Base-by-base conservation (phyloP, 2,888 invertebrate genomes). In the Copidosoma aretas region DNA sequence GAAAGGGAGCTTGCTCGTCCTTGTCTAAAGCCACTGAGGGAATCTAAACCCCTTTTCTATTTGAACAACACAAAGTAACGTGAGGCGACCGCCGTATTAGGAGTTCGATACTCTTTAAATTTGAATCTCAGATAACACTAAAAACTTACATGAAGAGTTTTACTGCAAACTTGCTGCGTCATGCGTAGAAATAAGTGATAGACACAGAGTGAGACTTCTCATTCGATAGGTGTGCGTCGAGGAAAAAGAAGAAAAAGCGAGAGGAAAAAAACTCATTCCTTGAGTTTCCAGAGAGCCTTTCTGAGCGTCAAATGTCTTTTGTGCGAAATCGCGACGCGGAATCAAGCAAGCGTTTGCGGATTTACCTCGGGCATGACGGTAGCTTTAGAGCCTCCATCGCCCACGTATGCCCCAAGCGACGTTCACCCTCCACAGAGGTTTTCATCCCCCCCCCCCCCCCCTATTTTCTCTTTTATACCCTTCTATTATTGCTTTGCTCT, bases 51-150 rank as follows among this genome's bases (percentile, higher is more conserved):
- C 46, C 32, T 32, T n/a, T 32, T 32, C 32, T 32, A 19, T 60
- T 70, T 70, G 67, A 67, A 62, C 67, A 70, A 70, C 67, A 64
- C 62, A 60, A 70, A 70, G 64, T 60, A 60, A 63, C 60, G 62
- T 49, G 46, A 51, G 46, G 17, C 51, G n/a, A 43, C 46, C 63
- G 41, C 24, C 41, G 41, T 41, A 14, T 14, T 14, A 41, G 41
- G 52, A 19, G 25, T 57, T 25, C 64, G 52, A 52, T 22, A 39
- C 57, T 64, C n/a, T 64, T 46, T 64, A 61, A 64, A 67, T 64
- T 67, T 67, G 60, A 70, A 70, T 70, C 64, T 32, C 60, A 64
- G 60, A 62, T 59, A 49, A 24, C 2, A 19, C 3, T 21, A 66
- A 54, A 59, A 53, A 60, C 63, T 63, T 56, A 70, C 66, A 58